Evolutionary conservation across 2,888 invertebrate species (phyloP), one percentile per base, ranked within the genome.

Genomic region (Spilosoma lubricipeda): DNA sequence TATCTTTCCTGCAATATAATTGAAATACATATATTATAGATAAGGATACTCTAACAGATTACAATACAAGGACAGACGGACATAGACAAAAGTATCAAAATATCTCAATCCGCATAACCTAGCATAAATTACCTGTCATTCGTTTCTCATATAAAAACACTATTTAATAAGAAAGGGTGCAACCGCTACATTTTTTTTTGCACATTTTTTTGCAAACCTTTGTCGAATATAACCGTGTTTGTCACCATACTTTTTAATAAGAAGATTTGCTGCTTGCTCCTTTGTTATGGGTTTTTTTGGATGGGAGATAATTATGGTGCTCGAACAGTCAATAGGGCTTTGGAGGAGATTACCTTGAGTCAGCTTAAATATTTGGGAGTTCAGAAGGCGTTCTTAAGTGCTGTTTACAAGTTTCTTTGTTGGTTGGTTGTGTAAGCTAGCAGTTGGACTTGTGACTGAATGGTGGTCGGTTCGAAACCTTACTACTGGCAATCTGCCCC

Each of bases 161-260:
- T 91, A 89, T 88, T 80, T 83, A 89, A 86, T 86, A 78, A 81
- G 82, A 86, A 90, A 90, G 91, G 91, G 90, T 88, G 85, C 82
- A 92, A 93, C 94, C 94, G 90, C 93, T 92, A 90, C 88, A 88
- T 73, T 84, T 86, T 88, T 33, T 88, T 80, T 77, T 65, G 27
- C 42, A 67, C 64, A 30, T 42, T 77, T 72, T 33, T 77, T 79
- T 75, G 70, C 71, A 70, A 71, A 3, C 79, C 80, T 80, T 42
- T 85, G 76, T 75, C 65, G 76, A 78, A 81, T 85, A 82, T 85
- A 76, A 82, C 85, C 71, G 83, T 86, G 79, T 84, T 87, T 81
- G 85, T 86, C 87, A 87, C 81, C 79, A 81, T 77, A 23, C 71
- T 77, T 80, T 86, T 84, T 81, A 85, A 82, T 78, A 90, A 89